Conservation (phyloP, 2,888 invertebrate species). For the Diachrysia chrysitis region DNA sequence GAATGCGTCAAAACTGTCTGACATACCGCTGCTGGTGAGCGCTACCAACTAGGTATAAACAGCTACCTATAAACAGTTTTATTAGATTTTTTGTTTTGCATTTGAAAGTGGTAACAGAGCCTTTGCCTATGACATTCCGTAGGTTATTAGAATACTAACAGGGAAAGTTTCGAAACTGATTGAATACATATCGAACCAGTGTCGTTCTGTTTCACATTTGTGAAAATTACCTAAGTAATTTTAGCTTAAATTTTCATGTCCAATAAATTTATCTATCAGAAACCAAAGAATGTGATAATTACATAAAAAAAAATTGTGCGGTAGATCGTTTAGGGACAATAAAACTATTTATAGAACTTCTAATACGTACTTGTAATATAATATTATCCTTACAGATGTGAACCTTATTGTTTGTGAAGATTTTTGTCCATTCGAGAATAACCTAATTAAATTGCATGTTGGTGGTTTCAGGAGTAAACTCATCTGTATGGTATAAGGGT, state of each 20-base stretch:
- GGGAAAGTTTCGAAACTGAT: conserved; percentile 54
- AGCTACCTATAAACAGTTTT: too few species aligned
- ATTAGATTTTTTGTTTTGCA: conserved; percentile 23
- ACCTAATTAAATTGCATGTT: background rate
- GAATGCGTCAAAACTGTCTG: conserved; percentile 7
- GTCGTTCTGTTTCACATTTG: conserved; percentile 10
- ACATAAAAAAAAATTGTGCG: too few species aligned
- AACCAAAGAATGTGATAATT: too few species aligned
- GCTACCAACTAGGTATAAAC: background rate
- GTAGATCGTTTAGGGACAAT: too few species aligned
- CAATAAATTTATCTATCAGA: too few species aligned
- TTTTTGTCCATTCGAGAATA: background rate
- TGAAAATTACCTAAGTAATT: background rate
- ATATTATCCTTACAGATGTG: conserved; percentile 11
- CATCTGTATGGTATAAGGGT: background rate
- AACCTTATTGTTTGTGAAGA: too few species aligned
- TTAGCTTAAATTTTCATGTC: background rate
- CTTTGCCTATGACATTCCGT: conserved; percentile 45
- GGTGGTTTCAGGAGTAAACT: background rate
- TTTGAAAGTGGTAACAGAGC: conserved; percentile 44
- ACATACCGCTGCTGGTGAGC: background rate
- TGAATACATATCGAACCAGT: conserved; percentile 34
- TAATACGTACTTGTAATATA: background rate
- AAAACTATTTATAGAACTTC: too few species aligned
- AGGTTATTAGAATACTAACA: conserved; percentile 50